These are phyloP conservation scores for Erynnis tages DNA, from an alignment of 2,888 invertebrate species.

Conservation along the genomic window DNA sequence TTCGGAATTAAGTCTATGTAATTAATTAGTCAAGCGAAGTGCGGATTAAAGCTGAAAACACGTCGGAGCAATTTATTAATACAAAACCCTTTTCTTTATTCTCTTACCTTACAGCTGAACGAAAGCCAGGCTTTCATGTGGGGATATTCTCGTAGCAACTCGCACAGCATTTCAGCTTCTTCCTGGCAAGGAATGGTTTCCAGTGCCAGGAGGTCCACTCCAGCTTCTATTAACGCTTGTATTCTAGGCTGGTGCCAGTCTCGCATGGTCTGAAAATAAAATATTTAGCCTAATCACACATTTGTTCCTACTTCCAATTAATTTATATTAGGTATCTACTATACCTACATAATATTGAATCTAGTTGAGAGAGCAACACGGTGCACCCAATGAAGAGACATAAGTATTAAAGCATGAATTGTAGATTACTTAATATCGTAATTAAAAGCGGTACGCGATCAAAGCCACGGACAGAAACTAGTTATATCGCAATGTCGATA, in stretches of 20 bases:
- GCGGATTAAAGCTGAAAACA: conserved; percentile 18
- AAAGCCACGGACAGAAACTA: too few species aligned
- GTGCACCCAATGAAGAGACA: too few species aligned
- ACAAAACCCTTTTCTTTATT: conserved; percentile 25
- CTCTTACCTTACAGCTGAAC: conserved; percentile 90
- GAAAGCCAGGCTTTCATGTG: conserved; percentile 91
- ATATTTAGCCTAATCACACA: too few species aligned
- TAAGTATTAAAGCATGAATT: too few species aligned
- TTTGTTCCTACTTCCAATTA: too few species aligned
- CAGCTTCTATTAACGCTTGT: conserved; percentile 88
- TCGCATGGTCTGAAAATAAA: conserved; percentile 78
- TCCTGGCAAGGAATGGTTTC: conserved; percentile 95
- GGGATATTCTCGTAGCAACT: conserved; percentile 90
- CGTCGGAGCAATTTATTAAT: conserved; percentile 25
- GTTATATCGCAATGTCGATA: too few species aligned
- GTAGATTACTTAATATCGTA: too few species aligned
- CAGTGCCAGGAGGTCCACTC: conserved; percentile 92
- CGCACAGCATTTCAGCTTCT: conserved; percentile 92
- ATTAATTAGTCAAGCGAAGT: conserved; percentile 25
- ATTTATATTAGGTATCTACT: neutral
- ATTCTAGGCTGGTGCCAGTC: conserved; percentile 94
- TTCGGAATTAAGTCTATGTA: conserved; percentile 23
- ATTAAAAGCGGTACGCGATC: too few species aligned
- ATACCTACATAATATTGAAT: neutral
- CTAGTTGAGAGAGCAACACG: too few species aligned